Conservation (phyloP, 2,888 invertebrate genomes). For the Drosophila cracens region DNA sequence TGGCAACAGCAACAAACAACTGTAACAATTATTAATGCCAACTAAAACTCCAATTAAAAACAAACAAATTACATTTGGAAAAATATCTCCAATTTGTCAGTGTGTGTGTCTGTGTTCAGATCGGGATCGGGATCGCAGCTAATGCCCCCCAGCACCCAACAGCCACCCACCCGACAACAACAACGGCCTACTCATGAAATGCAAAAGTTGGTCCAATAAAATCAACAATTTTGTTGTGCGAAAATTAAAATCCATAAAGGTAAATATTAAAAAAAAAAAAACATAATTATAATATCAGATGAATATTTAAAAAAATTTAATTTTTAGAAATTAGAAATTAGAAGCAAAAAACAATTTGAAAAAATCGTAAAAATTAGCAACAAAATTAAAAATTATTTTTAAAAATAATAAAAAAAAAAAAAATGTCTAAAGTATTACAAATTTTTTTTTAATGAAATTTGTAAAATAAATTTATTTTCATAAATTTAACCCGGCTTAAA, state of each 20-base stretch:
- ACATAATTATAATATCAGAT: background rate
- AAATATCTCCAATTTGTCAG: background rate
- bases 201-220: slow-evolving; percentile 85
- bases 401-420: background rate
- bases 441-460: background rate
- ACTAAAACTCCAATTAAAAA: slow-evolving; percentile 4
- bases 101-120: slow-evolving; percentile 29
- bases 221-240: slow-evolving; percentile 85
- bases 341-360: background rate
- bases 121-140: slow-evolving; percentile 39
- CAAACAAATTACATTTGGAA: slow-evolving; percentile 30
- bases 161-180: slow-evolving; percentile 21
- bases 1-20: slow-evolving; percentile 24
- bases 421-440: background rate
- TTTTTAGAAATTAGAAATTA: background rate
- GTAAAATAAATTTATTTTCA: background rate
- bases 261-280: slow-evolving; percentile 57
- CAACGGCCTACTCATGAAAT: slow-evolving; percentile 84
- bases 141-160: slow-evolving; percentile 23
- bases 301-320: background rate
- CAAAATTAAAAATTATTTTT: background rate
- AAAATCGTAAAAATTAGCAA: background rate
- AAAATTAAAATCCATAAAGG: slow-evolving; percentile 84
- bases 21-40: slow-evolving; percentile 20
- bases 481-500: background rate